Conservation (phyloP, 2,888 invertebrate species). For the Amaurobius ferox region DNA sequence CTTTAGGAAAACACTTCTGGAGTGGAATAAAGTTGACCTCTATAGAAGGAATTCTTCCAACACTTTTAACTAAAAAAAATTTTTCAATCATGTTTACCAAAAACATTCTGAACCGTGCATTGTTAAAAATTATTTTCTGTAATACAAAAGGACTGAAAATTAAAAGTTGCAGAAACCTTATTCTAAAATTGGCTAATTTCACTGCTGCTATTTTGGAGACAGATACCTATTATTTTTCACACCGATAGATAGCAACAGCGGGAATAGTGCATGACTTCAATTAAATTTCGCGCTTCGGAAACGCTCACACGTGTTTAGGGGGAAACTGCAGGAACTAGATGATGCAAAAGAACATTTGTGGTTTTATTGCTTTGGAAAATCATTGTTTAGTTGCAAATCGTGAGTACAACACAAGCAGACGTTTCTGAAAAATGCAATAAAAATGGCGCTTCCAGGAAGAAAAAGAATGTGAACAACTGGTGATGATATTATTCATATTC, state of each 20-base stretch:
- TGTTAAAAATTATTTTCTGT: neutral
- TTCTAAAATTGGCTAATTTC: neutral
- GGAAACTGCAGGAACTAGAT: neutral
- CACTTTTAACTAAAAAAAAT: no score
- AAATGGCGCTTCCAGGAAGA: no score
- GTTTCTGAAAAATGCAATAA: no score
- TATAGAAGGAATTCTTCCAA: no score
- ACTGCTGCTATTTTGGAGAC: no score
- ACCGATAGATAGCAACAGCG: neutral
- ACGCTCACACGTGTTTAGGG: neutral
- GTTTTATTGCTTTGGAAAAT: neutral
- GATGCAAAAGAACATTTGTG: neutral
- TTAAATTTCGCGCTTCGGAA: neutral
- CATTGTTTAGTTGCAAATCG: neutral
- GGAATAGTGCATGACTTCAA: slow-evolving; percentile 3
- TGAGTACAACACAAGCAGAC: no score
- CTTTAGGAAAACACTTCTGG: no score
- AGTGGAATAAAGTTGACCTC: no score
- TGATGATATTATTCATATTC: no score
- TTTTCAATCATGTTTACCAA: neutral
- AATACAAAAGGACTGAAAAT: neutral
- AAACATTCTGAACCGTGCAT: neutral
- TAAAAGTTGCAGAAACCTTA: neutral
- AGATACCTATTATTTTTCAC: slow-evolving; percentile 41
- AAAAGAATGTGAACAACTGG: no score